Percentiles rank a stretch among this genome's conserved stretches.
phyloP scores from a whole-genome alignment of 2,888 invertebrate species.

The Drosophila kuntzei region DNA sequence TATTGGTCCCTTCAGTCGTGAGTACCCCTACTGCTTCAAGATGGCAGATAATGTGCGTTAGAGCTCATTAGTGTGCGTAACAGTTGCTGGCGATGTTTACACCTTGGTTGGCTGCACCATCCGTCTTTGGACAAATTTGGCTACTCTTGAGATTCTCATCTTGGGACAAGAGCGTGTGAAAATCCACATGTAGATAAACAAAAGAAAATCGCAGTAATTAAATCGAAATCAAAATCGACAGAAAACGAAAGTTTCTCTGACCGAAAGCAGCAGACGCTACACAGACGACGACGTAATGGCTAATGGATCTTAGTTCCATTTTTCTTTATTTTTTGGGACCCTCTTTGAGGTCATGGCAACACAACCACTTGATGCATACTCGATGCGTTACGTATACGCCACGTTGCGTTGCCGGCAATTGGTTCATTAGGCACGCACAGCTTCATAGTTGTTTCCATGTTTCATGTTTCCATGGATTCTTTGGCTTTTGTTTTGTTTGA shows the following conservation, averaged over 20 bases:
- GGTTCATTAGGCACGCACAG: slow-evolving; percentile 72
- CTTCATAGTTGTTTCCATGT: not conserved
- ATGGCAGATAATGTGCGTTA: slow-evolving; percentile 47
- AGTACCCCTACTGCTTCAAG: slow-evolving; percentile 36
- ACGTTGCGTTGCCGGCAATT: slow-evolving; percentile 26
- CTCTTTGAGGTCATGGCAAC: slow-evolving; percentile 29
- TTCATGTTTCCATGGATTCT: slow-evolving; percentile 10
- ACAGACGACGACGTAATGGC: slow-evolving; percentile 24
- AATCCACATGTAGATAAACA: slow-evolving; percentile 39
- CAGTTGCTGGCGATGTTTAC: slow-evolving; percentile 42
- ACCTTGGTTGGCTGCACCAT: slow-evolving; percentile 36
- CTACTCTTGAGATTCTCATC: not conserved
- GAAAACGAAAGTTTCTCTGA: slow-evolving; percentile 14
- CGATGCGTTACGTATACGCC: slow-evolving; percentile 56
- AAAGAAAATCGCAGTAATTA: slow-evolving; percentile 46
- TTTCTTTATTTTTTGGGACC: slow-evolving; percentile 26
- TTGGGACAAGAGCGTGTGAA: slow-evolving; percentile 57
- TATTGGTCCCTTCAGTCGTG: slow-evolving; percentile 9
- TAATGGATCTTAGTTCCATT: slow-evolving; percentile 20
- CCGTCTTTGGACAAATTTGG: not conserved
- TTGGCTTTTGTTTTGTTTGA: slow-evolving; percentile 51
- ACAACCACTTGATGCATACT: slow-evolving; percentile 64
- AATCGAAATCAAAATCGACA: slow-evolving; percentile 42
- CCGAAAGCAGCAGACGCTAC: slow-evolving; percentile 32
- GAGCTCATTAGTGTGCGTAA: slow-evolving; percentile 62